phyloP scores from a whole-genome alignment of 2,797 vertebrate species.

The Australoheros facetus region DNA sequence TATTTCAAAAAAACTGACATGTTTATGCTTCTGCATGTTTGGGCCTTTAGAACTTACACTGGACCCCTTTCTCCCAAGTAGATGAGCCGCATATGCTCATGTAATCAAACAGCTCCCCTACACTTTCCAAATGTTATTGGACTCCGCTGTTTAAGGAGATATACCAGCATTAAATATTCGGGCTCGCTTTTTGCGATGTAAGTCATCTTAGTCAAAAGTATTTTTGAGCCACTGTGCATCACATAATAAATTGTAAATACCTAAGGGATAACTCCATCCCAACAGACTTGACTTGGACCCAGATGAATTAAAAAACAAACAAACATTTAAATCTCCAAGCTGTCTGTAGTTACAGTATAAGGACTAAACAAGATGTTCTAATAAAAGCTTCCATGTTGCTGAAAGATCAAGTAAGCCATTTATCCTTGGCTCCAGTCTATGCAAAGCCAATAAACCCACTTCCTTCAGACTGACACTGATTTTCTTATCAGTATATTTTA shows the following conservation, averaged over 20 bases:
- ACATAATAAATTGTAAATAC: background rate
- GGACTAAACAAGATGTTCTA: background rate
- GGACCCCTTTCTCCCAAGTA: background rate
- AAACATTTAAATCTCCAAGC: no score
- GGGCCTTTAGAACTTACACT: background rate
- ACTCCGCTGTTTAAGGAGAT: no score
- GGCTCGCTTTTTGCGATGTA: no score
- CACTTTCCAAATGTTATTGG: background rate
- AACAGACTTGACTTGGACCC: background rate
- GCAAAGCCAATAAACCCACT: no score
- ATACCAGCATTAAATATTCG: background rate
- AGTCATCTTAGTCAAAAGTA: no score
- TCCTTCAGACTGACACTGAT: no score
- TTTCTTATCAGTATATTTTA: no score
- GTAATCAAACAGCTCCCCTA: background rate
- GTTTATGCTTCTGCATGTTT: background rate
- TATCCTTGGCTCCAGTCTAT: background rate
- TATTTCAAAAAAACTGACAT: rapidly evolving
- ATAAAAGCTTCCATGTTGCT: background rate
- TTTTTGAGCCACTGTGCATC: rapidly evolving
- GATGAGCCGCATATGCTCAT: no score
- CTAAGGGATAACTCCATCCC: rapidly evolving
- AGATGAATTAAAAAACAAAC: no score
- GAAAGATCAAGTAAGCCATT: background rate
- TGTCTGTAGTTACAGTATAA: no score